A percentile compares a stretch with the other conserved stretches of the same genome.
These are phyloP conservation scores for Thamnaconus septentrionalis DNA, from an alignment of 2,113 vertebrate genomes.

Conservation along the genomic window DNA sequence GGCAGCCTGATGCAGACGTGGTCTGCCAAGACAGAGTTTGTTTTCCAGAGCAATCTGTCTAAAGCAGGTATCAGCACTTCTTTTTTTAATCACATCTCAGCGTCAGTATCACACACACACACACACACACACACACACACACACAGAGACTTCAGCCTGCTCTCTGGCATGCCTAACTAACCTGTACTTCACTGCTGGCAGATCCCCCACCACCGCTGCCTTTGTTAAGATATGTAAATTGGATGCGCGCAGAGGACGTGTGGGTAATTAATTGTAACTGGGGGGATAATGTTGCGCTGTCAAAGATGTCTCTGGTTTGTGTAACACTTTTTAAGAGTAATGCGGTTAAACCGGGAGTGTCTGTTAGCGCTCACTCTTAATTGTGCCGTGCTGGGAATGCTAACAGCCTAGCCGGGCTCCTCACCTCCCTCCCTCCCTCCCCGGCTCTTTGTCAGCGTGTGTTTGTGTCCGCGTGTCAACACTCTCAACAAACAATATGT, in stretches of 20 bases:
- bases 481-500: not conserved
- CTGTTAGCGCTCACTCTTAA: conserved; percentile 89
- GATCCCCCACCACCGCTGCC: conserved; percentile 76
- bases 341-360: conserved; percentile 90
- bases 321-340: conserved; percentile 91
- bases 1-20: not conserved
- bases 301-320: conserved; percentile 92
- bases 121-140: conserved; percentile 1
- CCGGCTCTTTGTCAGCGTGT: conserved; percentile 11
- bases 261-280: conserved; percentile 99
- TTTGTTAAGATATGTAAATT: conserved; percentile 97
- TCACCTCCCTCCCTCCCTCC: conserved; percentile 59
- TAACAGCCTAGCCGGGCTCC: conserved; percentile 67
- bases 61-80: conserved; percentile 38
- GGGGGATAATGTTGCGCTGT: conserved; percentile 98
- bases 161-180: conserved; percentile 86
- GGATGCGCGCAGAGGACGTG: conserved; percentile 92
- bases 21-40: not conserved
- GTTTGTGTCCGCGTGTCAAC: conserved; percentile 8
- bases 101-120: conserved; percentile 12
- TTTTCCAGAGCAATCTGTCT: conserved; percentile 15
- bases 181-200: conserved; percentile 78
- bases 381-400: conserved; percentile 84
- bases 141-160: conserved; percentile 25
- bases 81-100: conserved; percentile 39